Conservation (phyloP, 2,888 invertebrate species). For the Hartigia nigra region DNA sequence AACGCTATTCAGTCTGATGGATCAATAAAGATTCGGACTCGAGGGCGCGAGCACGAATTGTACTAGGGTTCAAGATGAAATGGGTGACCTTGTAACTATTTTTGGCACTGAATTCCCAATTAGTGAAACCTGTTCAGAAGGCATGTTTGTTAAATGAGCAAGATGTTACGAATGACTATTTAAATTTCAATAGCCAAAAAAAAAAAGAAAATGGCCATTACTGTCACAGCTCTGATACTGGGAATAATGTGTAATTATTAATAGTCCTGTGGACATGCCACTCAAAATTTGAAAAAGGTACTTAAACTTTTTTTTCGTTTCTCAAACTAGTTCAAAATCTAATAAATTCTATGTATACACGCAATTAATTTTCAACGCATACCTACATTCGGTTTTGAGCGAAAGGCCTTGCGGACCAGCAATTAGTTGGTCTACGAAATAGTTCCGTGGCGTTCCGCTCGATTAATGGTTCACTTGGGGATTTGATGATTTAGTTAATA, state of each 20-base stretch:
- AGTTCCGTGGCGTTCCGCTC: neutral
- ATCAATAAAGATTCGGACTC: constrained; percentile 31
- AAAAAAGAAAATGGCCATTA: neutral
- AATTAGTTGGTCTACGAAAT: neutral
- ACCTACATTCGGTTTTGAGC: neutral
- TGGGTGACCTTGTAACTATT: constrained; percentile 48
- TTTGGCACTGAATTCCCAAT: neutral
- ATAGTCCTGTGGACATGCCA: neutral
- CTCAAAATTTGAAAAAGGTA: neutral
- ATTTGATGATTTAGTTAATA: neutral
- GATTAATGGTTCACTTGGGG: neutral
- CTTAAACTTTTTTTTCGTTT: neutral
- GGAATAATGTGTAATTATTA: neutral
- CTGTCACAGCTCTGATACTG: neutral
- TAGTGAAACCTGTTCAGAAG: neutral
- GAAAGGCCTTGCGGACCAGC: too few relatives aligned
- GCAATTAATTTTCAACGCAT: neutral
- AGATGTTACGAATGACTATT: neutral
- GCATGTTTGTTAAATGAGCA: neutral
- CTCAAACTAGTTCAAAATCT: neutral
- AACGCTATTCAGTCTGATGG: constrained; percentile 12
- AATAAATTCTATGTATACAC: neutral
- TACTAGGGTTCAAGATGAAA: constrained; percentile 18
- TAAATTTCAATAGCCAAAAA: neutral
- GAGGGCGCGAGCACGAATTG: constrained; percentile 14